Base-by-base conservation (phyloP, 1,140 invertebrate genomes). In the Oryctes rhinoceros region DNA sequence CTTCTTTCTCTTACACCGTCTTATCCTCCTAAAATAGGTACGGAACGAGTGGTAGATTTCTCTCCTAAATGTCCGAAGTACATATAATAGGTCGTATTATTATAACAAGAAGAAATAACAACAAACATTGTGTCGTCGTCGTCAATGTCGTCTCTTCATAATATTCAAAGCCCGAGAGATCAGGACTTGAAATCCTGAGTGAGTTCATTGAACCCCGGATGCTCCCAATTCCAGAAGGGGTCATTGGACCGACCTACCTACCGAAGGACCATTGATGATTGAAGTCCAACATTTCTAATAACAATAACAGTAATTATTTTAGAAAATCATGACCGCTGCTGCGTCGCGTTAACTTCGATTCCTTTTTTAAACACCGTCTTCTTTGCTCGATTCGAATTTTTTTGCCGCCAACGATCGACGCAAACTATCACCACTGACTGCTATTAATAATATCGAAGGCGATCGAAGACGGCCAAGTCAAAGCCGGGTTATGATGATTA, bases 221-320 rank as follows among this genome's bases (percentile, higher is more conserved):
- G 65, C 80, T 77, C 80, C 78, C 76, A 78, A 78, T 81, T 79
- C 80, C 78, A 77, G 80, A 62, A 71, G 62, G 76, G 80, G 80
- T 81, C 80, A 78, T 81, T 81, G 80, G 80, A 78, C 80, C 78
- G 80, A 81, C 80, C 80, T 78, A 81, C 80, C 80, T 81, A 71
- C 24, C 20, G 65, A 71, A 71, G 65, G 65, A 71, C 65, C 65
- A 35, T 71, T 71, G 24, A 59, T 59, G 53, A 71, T 71, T 71
- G 65, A 71, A 20, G 24, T 35, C 65, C 65, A 71, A 71, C 65
- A 37, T 71, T 71, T 71, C 65, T 71, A 71, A 71, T 71, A 71
- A 71, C 65, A 71, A 71, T 71, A 71, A 71, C 65, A 71, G 65
- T 24, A 59, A 65, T 59, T 78, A 59, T 80, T 80, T 80, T 49